Conservation (phyloP, 1,140 invertebrate species). For the Stegodyphus dumicola region DNA sequence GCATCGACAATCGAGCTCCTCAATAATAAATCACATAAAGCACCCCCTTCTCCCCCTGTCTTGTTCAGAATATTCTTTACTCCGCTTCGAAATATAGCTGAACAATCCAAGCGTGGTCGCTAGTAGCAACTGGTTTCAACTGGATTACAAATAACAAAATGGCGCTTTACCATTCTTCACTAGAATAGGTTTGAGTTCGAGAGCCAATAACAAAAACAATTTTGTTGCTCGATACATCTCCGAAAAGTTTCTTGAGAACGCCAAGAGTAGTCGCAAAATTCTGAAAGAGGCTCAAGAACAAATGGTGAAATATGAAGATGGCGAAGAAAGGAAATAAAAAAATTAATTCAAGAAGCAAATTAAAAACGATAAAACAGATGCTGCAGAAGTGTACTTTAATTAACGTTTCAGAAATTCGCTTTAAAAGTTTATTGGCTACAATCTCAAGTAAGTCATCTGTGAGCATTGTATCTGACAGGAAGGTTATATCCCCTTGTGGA, state of each 20-base stretch:
- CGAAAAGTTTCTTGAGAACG: too few relatives aligned
- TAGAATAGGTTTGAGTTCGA: neutral
- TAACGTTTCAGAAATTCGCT: conserved; percentile 25
- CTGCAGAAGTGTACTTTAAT: conserved; percentile 29
- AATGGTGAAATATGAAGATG: conserved; percentile 23
- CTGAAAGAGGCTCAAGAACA: conserved; percentile 31
- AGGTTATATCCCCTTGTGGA: neutral
- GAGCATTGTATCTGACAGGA: conserved; percentile 37
- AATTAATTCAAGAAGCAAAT: neutral
- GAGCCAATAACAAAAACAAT: neutral
- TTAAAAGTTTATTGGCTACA: conserved; percentile 40
- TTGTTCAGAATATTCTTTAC: neutral
- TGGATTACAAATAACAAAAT: conserved; percentile 2
- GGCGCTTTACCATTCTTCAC: neutral
- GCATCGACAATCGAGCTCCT: conserved; percentile 44
- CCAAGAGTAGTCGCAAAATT: conserved; percentile 33
- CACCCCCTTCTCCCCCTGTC: neutral
- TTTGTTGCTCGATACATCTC: neutral
- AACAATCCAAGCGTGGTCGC: neutral
- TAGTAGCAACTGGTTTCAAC: neutral
- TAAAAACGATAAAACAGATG: conserved; percentile 45
- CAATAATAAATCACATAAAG: conserved; percentile 43
- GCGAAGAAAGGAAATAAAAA: neutral
- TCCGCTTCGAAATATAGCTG: neutral
- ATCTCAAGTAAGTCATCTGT: conserved; percentile 38